Evolutionary conservation across 2,113 vertebrate genomes (phyloP).

Genomic region (Salvelinus namaycush): DNA sequence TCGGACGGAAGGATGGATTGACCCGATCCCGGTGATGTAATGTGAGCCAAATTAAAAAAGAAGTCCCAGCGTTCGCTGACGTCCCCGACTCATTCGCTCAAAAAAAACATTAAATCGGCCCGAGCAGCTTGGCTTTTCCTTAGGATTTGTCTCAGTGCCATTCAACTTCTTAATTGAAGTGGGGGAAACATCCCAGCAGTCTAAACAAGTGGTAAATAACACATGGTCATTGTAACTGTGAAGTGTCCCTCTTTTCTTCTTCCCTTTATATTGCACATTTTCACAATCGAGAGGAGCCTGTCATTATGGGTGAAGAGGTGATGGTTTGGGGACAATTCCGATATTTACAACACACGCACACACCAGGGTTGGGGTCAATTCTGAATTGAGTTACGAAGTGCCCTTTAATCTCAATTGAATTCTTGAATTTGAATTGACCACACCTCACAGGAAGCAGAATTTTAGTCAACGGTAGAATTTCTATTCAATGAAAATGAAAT

Average conservation of each 20-base stretch:
- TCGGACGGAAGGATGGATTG: neutral
- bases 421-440: no score
- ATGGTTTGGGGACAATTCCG: neutral
- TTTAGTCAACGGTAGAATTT: no score
- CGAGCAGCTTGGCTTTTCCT: conserved; percentile 33
- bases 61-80: conserved; percentile 46
- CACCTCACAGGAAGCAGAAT: no score
- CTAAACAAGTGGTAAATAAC: neutral
- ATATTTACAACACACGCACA: neutral
- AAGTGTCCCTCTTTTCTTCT: neutral
- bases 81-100: conserved; percentile 1
- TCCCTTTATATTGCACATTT: neutral
- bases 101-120: conserved; percentile 18
- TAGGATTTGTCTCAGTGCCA: neutral
- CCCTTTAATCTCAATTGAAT: no score
- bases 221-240: neutral
- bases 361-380: neutral
- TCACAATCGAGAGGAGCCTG: neutral
- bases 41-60: conserved; percentile 42
- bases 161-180: neutral
- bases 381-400: no score
- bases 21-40: conserved; percentile 30
- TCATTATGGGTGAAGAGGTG: neutral
- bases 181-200: neutral
- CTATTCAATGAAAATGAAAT: no score